Percentiles rank a stretch among this genome's conserved stretches.
These are phyloP conservation scores for Planococcus citri DNA, from an alignment of 1,140 invertebrate genomes.

Conservation along the genomic window DNA sequence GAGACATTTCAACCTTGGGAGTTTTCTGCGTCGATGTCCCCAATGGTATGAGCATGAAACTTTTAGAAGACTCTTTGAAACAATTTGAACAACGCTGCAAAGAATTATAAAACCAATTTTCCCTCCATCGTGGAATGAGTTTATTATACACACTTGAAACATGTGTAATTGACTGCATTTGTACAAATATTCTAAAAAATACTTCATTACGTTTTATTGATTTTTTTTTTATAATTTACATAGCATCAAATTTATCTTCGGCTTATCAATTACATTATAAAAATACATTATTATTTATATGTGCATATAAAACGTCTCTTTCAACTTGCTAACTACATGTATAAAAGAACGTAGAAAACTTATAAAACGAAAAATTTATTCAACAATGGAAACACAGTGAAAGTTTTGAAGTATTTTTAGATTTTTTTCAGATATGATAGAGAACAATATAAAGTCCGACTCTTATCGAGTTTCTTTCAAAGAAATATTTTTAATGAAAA, in stretches of 20 bases:
- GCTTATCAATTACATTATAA: background rate
- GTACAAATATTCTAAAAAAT: background rate
- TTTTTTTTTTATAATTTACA: background rate
- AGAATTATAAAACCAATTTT: background rate
- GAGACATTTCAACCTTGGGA: slow-evolving; percentile 41
- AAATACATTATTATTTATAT: background rate
- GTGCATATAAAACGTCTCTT: background rate
- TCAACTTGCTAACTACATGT: background rate
- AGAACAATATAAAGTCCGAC: background rate
- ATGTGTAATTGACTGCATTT: background rate
- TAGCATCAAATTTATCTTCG: background rate
- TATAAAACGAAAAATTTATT: background rate
- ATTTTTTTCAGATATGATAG: background rate
- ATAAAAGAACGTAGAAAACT: background rate
- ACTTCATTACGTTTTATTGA: background rate
- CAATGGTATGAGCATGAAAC: slow-evolving; percentile 38
- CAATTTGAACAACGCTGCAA: slow-evolving; percentile 28
- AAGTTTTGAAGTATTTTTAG: background rate
- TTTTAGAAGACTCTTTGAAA: slow-evolving; percentile 39
- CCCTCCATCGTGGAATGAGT: background rate
- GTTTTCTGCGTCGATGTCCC: slow-evolving; percentile 43
- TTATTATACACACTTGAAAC: background rate
- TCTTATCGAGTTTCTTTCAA: background rate
- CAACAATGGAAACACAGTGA: background rate
- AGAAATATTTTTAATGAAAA: too few relatives aligned